Percentiles rank a stretch among this genome's conserved stretches.
phyloP scores from a whole-genome alignment of 92 coral and sea anemone genomes.

The Muricea muricata region DNA sequence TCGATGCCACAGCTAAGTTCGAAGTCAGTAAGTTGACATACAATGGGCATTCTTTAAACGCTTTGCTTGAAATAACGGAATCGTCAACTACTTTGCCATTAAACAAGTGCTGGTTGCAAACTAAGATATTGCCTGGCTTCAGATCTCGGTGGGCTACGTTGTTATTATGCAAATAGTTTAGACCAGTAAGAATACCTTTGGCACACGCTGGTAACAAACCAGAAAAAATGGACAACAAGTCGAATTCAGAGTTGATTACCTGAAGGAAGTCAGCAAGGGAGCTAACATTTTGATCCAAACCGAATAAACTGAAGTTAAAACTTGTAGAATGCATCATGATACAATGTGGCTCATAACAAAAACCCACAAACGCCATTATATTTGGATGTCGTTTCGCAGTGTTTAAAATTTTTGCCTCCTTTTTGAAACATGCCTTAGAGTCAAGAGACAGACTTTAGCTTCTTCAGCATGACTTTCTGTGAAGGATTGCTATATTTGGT shows the following conservation, averaged over 20 bases:
- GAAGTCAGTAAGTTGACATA: constrained; percentile 56
- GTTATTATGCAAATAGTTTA: constrained; percentile 39
- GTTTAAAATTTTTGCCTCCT: not conserved
- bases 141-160: constrained; percentile 46
- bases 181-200: constrained; percentile 3
- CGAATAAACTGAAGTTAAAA: not conserved
- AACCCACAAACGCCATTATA: not conserved
- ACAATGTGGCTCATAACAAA: not conserved
- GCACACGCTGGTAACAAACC: not conserved
- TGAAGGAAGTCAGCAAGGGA: constrained; percentile 3
- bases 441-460: not conserved
- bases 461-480: not conserved
- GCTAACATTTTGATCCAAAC: not conserved
- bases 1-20: constrained; percentile 42
- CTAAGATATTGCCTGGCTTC: constrained; percentile 48
- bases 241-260: not conserved
- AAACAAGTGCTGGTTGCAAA: constrained; percentile 44
- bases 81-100: not conserved
- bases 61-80: not conserved
- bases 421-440: not conserved
- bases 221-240: not conserved
- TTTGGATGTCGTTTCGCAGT: not conserved
- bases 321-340: not conserved
- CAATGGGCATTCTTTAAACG: constrained; percentile 44
- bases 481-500: not conserved